Conservation (phyloP, 2,113 vertebrate species). For the Zeus faber region DNA sequence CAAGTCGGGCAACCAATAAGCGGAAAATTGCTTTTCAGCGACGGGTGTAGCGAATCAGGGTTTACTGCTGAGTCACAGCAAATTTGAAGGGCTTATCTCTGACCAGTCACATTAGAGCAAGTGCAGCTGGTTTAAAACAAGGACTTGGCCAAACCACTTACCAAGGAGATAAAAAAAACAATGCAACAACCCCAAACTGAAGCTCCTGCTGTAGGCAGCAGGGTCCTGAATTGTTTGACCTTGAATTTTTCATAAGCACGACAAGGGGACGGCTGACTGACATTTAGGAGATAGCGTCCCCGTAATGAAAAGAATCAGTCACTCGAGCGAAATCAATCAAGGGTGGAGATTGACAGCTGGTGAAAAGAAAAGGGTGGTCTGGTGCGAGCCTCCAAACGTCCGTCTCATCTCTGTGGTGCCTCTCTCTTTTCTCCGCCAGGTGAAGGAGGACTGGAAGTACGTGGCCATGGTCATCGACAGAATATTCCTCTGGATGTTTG, state of each 20-base stretch:
- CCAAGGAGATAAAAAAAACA: not conserved
- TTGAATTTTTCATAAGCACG: conserved; percentile 48
- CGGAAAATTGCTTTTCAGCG: not conserved
- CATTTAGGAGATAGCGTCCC: conserved; percentile 48
- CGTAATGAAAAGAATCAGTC: conserved; percentile 57
- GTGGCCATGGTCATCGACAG: conserved; percentile 98
- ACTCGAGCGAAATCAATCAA: conserved; percentile 63
- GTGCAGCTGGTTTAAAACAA: not conserved
- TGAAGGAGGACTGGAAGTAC: conserved; percentile 98
- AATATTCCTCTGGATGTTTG: conserved; percentile 98
- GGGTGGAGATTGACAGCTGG: conserved; percentile 56
- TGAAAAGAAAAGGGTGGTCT: conserved; percentile 29
- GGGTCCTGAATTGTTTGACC: conserved; percentile 16
- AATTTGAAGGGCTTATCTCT: not conserved
- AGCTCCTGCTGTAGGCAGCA: too few species aligned
- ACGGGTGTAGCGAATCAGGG: not conserved
- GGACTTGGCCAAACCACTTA: not conserved
- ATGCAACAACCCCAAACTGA: not conserved
- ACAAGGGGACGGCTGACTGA: conserved; percentile 49
- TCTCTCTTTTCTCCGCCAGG: conserved; percentile 71
- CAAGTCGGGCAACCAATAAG: conserved; percentile 4
- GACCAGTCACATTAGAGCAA: not conserved
- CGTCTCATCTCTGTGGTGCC: conserved; percentile 34
- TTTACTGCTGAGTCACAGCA: not conserved
- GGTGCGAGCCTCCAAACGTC: conserved; percentile 43